Conservation (phyloP, 2,797 vertebrate genomes). For the Mallotus villosus region DNA sequence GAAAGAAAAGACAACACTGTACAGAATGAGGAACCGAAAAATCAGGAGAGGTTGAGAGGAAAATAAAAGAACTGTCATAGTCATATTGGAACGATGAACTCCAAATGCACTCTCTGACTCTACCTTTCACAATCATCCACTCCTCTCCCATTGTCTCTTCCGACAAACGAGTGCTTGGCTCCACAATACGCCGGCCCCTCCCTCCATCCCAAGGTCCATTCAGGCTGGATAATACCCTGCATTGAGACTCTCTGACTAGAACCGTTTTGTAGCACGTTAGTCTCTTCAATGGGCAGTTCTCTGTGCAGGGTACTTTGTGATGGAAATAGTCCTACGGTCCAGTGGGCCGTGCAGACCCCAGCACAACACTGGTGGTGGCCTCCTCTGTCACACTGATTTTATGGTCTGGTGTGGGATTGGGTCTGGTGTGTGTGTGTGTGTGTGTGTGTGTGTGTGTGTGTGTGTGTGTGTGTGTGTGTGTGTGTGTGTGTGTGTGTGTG, state of each 20-base stretch:
- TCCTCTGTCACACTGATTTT: conserved; percentile 71
- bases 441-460: conserved; percentile 22
- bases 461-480: conserved; percentile 12
- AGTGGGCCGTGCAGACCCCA: conserved; percentile 57
- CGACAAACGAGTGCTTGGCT: conserved; percentile 50
- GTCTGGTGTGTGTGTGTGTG: conserved; percentile 22
- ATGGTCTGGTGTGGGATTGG: conserved; percentile 48
- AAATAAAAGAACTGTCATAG: not conserved
- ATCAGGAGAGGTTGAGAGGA: not conserved
- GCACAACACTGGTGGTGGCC: conserved; percentile 20
- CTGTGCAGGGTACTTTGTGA: conserved; percentile 72
- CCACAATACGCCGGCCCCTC: conserved; percentile 64
- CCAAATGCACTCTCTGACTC: conserved; percentile 58
- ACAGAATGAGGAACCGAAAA: not conserved
- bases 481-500: conserved; percentile 33
- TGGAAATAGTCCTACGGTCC: conserved; percentile 72
- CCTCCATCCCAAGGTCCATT: conserved; percentile 62
- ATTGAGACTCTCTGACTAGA: conserved; percentile 67
- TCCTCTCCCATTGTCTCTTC: conserved; percentile 64
- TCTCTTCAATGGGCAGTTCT: conserved; percentile 42
- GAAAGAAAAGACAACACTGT: not conserved
- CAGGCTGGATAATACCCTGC: conserved; percentile 55
- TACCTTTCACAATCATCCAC: conserved; percentile 34
- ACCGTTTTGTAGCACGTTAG: conserved; percentile 67
- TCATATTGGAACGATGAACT: conserved; percentile 53